Conservation (phyloP, 2,113 vertebrate species). For the Numida meleagris region DNA sequence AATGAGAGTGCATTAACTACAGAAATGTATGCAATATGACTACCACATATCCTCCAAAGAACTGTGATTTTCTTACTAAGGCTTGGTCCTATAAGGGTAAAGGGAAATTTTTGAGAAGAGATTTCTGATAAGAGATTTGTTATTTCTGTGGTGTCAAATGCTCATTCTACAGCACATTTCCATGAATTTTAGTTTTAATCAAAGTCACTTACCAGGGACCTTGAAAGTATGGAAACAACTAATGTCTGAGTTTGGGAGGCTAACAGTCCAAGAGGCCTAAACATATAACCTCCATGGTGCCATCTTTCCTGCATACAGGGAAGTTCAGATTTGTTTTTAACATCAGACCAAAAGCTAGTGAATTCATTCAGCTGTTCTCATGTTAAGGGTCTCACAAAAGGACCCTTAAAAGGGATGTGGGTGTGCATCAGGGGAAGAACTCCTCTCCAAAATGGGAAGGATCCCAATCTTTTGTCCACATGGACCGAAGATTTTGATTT, state of each 20-base stretch:
- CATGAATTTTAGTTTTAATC: background rate
- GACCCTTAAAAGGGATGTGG: background rate
- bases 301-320: background rate
- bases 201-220: background rate
- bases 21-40: background rate
- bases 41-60: background rate
- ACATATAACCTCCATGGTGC: background rate
- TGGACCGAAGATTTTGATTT: background rate
- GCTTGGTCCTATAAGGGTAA: background rate
- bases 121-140: background rate
- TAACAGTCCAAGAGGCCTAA: background rate
- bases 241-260: background rate
- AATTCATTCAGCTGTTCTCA: background rate
- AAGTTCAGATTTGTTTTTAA: background rate
- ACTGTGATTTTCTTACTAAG: background rate
- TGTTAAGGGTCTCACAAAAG: background rate
- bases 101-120: background rate
- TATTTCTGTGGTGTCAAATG: background rate
- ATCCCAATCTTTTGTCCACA: background rate
- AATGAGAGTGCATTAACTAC: background rate
- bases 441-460: background rate
- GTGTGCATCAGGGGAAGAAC: background rate
- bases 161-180: background rate
- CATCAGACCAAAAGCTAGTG: background rate
- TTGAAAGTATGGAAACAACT: background rate